Evolutionary conservation across 92 coral and sea anemone genomes (phyloP).

Genomic region (Hydrozoanthus gracilis): DNA sequence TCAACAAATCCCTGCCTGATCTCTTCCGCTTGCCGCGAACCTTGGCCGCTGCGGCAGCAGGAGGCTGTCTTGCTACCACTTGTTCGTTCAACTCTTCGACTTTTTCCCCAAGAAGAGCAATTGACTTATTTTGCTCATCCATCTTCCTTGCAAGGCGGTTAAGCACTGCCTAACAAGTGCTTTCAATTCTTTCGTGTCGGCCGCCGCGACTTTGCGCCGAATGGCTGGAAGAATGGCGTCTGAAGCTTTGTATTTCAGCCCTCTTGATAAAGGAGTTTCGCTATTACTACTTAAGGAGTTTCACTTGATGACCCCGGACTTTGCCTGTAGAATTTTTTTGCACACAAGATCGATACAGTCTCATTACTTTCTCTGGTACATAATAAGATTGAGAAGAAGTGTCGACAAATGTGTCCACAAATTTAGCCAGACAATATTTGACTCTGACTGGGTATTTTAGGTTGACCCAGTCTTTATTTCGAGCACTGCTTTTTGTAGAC

Average conservation of each 20-base stretch:
- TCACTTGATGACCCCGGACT: background rate
- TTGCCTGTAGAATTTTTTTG: background rate
- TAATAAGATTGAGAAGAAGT: too few species aligned
- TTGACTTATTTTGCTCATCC: background rate
- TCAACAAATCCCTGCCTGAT: background rate
- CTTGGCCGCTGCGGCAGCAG: background rate
- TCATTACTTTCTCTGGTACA: too few species aligned
- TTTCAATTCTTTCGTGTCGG: background rate
- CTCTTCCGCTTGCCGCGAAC: slow-evolving; percentile 2
- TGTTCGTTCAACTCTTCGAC: background rate
- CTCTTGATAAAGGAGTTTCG: background rate
- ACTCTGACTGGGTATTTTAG: too few species aligned
- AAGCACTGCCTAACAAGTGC: background rate
- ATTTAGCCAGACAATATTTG: too few species aligned
- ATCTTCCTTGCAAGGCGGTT: background rate
- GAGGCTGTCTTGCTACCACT: background rate
- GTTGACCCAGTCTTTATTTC: too few species aligned
- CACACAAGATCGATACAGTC: too few species aligned
- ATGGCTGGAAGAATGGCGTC: background rate
- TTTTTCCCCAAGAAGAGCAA: background rate
- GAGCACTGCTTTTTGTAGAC: too few species aligned
- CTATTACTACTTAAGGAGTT: background rate
- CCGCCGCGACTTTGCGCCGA: background rate
- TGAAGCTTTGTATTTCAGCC: background rate
- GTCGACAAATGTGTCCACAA: too few species aligned